Percentiles rank a stretch among this genome's conserved stretches.
Conservation (phyloP, 2,113 vertebrate genomes). For the Erythrocercus mccallii region DNA sequence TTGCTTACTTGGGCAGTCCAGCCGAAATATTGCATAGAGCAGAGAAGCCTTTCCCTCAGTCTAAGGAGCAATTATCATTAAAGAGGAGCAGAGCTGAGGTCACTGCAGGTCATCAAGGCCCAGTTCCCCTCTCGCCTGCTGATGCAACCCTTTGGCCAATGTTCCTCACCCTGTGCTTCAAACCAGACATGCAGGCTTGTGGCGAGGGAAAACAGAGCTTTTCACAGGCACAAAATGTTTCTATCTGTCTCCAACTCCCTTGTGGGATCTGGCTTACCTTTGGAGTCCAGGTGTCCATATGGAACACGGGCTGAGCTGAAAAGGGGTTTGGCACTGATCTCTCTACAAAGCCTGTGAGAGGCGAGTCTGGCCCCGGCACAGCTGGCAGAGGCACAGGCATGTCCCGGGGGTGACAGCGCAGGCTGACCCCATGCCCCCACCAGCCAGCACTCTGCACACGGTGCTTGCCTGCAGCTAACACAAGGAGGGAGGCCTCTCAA, state of each 20-base stretch:
- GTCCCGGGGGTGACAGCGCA: rapidly evolving
- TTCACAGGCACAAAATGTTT: not conserved
- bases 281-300: not conserved
- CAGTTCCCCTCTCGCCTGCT: not conserved
- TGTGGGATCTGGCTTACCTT: not conserved
- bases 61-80: not conserved
- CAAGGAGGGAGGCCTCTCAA: rapidly evolving
- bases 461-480: not conserved
- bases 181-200: rapidly evolving
- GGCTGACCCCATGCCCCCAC: rapidly evolving
- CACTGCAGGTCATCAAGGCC: not conserved
- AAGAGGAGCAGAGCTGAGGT: not conserved
- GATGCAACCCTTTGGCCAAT: not conserved
- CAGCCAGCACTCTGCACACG: not conserved
- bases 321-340: not conserved
- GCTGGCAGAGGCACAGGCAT: not conserved
- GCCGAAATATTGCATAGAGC: not conserved
- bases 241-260: not conserved
- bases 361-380: rapidly evolving
- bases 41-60: not conserved
- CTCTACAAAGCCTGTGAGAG: not conserved
- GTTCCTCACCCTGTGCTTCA: not conserved
- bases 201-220: not conserved
- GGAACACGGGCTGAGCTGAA: rapidly evolving
- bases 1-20: not conserved